Evolutionary conservation across 2,797 vertebrate species (phyloP).

Genomic region (Danio choprae): DNA sequence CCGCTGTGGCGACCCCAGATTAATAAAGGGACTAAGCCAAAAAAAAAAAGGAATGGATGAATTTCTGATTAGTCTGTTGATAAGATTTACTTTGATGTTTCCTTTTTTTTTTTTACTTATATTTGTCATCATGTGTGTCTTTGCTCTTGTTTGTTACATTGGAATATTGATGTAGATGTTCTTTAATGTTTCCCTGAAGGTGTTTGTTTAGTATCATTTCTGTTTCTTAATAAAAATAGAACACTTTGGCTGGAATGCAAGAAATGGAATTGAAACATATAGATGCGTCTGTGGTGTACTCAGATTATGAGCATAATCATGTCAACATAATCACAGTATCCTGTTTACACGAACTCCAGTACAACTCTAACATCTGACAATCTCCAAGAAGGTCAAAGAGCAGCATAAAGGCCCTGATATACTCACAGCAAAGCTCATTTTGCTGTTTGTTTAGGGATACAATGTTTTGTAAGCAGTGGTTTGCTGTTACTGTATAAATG

Average conservation of each 20-base stretch:
- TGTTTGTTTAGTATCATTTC: not conserved
- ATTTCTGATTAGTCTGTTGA: not conserved
- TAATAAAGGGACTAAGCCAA: too few relatives aligned
- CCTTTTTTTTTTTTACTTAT: not conserved
- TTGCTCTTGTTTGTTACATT: not conserved
- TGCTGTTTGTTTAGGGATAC: too few relatives aligned
- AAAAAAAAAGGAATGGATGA: too few relatives aligned
- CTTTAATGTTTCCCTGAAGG: not conserved
- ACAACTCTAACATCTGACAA: not conserved
- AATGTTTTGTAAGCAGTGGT: too few relatives aligned
- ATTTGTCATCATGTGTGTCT: too few relatives aligned
- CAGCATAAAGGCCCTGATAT: not conserved
- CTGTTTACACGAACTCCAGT: slow-evolving; percentile 2
- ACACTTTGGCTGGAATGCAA: not conserved
- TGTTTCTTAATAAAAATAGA: not conserved
- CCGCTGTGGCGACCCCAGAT: too few relatives aligned
- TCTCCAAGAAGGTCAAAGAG: not conserved
- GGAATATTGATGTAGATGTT: not conserved
- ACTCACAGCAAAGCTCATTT: too few relatives aligned
- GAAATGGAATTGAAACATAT: slow-evolving; percentile 1
- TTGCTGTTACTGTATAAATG: too few relatives aligned
- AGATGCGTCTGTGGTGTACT: not conserved
- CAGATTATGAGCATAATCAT: too few relatives aligned
- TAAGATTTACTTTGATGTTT: too few relatives aligned
- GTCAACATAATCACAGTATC: not conserved